Evolutionary conservation across 2,113 vertebrate species (phyloP).

Genomic region (Cavia aperea): DNA sequence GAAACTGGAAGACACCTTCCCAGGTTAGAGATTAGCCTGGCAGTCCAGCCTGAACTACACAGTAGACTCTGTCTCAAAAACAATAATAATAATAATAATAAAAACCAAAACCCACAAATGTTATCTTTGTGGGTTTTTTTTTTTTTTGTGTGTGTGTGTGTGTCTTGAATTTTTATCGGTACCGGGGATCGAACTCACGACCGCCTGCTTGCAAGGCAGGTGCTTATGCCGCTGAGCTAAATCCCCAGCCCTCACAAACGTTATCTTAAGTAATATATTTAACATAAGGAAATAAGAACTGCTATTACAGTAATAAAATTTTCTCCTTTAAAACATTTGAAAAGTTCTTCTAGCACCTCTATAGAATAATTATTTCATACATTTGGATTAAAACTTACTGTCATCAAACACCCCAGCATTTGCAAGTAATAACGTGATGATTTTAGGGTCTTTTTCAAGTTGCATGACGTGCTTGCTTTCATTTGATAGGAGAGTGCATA

Average conservation of each 20-base stretch:
- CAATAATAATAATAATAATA: too few relatives aligned
- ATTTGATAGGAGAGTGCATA: conserved; percentile 98
- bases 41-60: neutral
- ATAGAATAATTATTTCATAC: conserved; percentile 30
- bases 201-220: too few relatives aligned
- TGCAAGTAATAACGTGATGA: conserved; percentile 96
- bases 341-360: neutral
- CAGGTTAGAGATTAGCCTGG: neutral
- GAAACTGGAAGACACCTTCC: neutral
- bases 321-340: neutral
- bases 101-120: too few relatives aligned
- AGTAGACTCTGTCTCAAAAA: neutral
- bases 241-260: neutral
- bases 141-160: too few relatives aligned
- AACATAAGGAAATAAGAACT: conserved; percentile 27
- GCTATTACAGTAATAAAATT: neutral
- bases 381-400: conserved; percentile 81
- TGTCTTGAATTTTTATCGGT: too few relatives aligned
- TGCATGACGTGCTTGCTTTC: conserved; percentile 99
- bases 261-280: conserved; percentile 22
- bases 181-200: too few relatives aligned
- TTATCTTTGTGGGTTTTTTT: too few relatives aligned
- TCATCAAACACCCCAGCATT: conserved; percentile 98
- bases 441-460: conserved; percentile 99
- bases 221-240: too few relatives aligned